Evolutionary conservation across 2,797 vertebrate species (phyloP).

Genomic region (Macrochelys suwanniensis): DNA sequence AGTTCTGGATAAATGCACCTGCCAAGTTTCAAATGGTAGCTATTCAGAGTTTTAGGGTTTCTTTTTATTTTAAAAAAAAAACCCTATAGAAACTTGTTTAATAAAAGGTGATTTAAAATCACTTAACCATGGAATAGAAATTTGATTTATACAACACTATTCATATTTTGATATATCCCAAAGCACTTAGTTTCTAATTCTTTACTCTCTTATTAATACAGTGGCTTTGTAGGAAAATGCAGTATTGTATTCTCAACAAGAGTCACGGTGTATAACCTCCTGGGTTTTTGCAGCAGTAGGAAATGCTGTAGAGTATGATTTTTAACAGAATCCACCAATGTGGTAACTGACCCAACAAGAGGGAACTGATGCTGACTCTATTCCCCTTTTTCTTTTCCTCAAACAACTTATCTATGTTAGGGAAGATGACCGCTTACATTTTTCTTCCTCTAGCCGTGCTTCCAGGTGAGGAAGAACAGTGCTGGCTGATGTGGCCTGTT

Average conservation of each 20-base stretch:
- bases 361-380: no score
- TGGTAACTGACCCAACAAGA: no score
- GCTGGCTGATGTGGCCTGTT: no score
- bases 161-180: neutral
- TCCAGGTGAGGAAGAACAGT: neutral
- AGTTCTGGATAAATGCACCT: neutral
- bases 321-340: no score
- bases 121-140: neutral
- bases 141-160: neutral
- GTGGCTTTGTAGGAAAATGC: neutral
- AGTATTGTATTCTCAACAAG: fast-evolving
- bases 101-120: neutral
- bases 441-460: neutral
- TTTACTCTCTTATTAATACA: no score
- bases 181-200: neutral
- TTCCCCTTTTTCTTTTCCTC: neutral
- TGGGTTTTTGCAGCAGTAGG: no score
- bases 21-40: neutral
- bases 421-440: neutral
- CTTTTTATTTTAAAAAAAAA: neutral
- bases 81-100: neutral
- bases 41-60: neutral
- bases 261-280: no score
- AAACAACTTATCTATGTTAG: neutral
- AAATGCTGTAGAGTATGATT: no score